These are phyloP conservation scores for Sussaba pulchella DNA, from an alignment of 2,888 invertebrate genomes.

Conservation along the genomic window DNA sequence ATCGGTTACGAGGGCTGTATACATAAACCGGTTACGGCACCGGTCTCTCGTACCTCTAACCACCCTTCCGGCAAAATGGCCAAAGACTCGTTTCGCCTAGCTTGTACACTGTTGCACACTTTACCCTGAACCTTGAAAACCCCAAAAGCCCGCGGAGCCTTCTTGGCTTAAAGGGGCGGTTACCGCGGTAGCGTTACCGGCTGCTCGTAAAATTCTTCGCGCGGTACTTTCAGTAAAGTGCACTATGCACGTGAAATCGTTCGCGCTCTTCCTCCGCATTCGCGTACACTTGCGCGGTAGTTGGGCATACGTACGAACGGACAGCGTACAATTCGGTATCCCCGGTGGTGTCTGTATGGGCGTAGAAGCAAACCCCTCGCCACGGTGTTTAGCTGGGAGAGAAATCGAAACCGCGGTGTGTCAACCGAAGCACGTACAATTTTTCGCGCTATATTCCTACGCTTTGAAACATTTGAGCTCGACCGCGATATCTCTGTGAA, in stretches of 20 bases:
- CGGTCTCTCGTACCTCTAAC: not conserved
- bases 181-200: slow-evolving; percentile 32
- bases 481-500: no score
- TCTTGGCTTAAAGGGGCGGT: slow-evolving; percentile 24
- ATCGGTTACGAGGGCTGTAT: slow-evolving; percentile 60
- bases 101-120: slow-evolving; percentile 28
- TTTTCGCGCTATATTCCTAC: no score
- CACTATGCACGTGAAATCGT: slow-evolving; percentile 57
- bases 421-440: no score
- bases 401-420: no score
- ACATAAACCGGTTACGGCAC: slow-evolving; percentile 57
- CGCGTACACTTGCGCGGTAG: not conserved
- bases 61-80: slow-evolving; percentile 16
- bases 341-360: no score
- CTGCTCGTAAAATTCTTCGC: slow-evolving; percentile 60
- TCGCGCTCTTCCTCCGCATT: slow-evolving; percentile 24
- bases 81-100: slow-evolving; percentile 3
- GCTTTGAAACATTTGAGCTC: no score
- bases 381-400: no score
- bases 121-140: slow-evolving; percentile 22
- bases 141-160: not conserved
- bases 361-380: no score
- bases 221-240: slow-evolving; percentile 55
- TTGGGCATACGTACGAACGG: no score
- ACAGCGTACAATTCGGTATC: no score